These are phyloP conservation scores for Scolopax mira DNA, from an alignment of 2,113 vertebrate species.

Conservation along the genomic window DNA sequence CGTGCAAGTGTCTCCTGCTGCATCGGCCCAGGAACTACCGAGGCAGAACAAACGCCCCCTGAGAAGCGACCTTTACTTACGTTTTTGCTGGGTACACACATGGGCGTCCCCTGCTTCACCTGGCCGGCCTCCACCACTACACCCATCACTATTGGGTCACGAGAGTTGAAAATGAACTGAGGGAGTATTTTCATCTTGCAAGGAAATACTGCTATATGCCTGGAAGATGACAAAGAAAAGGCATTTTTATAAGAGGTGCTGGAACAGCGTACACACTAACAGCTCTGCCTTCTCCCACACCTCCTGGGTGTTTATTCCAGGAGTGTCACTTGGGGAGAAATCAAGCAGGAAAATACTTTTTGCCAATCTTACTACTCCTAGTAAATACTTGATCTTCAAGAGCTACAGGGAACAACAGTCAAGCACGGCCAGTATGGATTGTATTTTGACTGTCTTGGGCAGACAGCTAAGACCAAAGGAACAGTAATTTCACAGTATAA, in stretches of 20 bases:
- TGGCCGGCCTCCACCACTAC: conserved; percentile 89
- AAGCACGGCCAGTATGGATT: background rate
- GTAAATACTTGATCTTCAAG: background rate
- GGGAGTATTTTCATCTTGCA: conserved; percentile 93
- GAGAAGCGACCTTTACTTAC: conserved; percentile 74
- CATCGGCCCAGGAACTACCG: background rate
- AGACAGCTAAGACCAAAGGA: background rate
- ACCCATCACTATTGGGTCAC: conserved; percentile 97
- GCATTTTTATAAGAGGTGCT: background rate
- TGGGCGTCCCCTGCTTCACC: conserved; percentile 89
- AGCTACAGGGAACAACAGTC: background rate
- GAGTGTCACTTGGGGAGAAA: background rate
- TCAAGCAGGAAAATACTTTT: background rate
- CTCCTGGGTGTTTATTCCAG: background rate
- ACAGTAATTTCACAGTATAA: background rate
- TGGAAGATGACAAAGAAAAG: conserved; percentile 51
- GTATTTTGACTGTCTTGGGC: background rate
- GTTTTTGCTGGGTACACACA: conserved; percentile 94
- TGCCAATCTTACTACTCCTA: background rate
- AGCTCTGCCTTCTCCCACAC: background rate
- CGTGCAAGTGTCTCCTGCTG: fast-evolving
- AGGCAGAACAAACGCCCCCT: fast-evolving
- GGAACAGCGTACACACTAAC: fast-evolving
- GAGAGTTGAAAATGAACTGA: conserved; percentile 98
- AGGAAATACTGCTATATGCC: conserved; percentile 94